Percentiles rank a stretch among this genome's conserved stretches.
Evolutionary conservation across 2,888 invertebrate species (phyloP).

Genomic region (Lasiommata megera): DNA sequence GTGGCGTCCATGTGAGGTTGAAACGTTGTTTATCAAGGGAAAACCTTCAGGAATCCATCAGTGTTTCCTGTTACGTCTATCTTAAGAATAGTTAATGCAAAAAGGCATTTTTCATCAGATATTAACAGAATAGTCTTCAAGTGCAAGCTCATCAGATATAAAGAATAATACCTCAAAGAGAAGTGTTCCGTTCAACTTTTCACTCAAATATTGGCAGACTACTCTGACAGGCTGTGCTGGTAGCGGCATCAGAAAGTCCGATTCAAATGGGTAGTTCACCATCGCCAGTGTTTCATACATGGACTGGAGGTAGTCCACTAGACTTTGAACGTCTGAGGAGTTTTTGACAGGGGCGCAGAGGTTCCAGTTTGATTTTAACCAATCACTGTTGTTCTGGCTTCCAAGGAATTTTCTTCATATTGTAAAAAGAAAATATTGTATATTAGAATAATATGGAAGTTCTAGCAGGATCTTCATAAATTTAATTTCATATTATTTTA

Average conservation of each 20-base stretch:
- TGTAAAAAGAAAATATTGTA: background rate
- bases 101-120: too few species aligned
- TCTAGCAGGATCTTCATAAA: too few species aligned
- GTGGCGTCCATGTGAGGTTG: too few species aligned
- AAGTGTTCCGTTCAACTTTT: constrained; percentile 65
- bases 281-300: constrained; percentile 92
- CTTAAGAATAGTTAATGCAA: too few species aligned
- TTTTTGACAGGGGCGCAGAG: constrained; percentile 87
- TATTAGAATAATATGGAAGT: too few species aligned
- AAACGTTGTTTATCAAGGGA: too few species aligned
- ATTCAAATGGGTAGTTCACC: constrained; percentile 96
- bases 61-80: too few species aligned
- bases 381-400: constrained; percentile 84
- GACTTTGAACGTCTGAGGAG: constrained; percentile 49
- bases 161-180: constrained; percentile 67
- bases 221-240: constrained; percentile 91
- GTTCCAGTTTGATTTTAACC: constrained; percentile 87
- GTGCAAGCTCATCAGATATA: background rate
- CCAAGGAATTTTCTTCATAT: constrained; percentile 68
- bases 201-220: constrained; percentile 80
- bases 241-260: constrained; percentile 89
- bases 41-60: too few species aligned
- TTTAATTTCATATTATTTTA: too few species aligned
- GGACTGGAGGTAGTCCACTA: constrained; percentile 87
- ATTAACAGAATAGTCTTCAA: too few species aligned